Percentiles rank a stretch among this genome's conserved stretches.
Conservation (phyloP, 35 echinoderm and acorn worm species). For the Eucidaris tribuloides region DNA sequence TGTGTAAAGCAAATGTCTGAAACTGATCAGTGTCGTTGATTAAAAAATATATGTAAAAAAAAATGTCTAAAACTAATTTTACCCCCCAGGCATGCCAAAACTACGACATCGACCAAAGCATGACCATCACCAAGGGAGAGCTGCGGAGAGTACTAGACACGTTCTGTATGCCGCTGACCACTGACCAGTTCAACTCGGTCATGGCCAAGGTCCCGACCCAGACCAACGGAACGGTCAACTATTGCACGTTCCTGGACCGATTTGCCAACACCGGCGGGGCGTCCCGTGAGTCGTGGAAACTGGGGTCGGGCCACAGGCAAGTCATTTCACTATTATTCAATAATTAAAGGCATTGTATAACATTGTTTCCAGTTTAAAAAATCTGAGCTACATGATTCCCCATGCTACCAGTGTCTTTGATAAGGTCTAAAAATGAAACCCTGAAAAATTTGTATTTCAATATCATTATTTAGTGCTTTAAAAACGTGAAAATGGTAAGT, state of each 20-base stretch:
- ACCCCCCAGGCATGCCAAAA: slow-evolving; percentile 86
- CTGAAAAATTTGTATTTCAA: no score
- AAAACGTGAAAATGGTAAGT: no score
- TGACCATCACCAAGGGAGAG: slow-evolving; percentile 94
- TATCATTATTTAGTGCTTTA: no score
- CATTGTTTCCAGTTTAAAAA: no score
- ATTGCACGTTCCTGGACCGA: slow-evolving; percentile 86
- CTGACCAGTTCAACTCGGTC: slow-evolving; percentile 93
- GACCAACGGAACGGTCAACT: slow-evolving; percentile 89
- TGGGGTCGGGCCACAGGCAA: slow-evolving; percentile 91
- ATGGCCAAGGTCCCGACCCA: slow-evolving; percentile 84
- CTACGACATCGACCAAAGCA: slow-evolving; percentile 97
- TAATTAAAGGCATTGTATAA: no score
- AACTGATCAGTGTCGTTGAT: neutral
- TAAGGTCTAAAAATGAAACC: no score
- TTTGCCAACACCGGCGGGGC: slow-evolving; percentile 61
- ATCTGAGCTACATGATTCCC: no score
- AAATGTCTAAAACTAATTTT: no score
- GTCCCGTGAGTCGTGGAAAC: slow-evolving; percentile 82
- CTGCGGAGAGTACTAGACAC: slow-evolving; percentile 83
- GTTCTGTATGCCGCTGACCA: slow-evolving; percentile 81
- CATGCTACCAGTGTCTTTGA: no score
- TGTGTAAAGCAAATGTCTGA: neutral
- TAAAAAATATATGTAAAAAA: no score
- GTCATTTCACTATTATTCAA: no score